Percentiles rank a stretch among this genome's conserved stretches.
These are phyloP conservation scores for Pherbina coryleti DNA, from an alignment of 2,888 invertebrate genomes.

Conservation along the genomic window DNA sequence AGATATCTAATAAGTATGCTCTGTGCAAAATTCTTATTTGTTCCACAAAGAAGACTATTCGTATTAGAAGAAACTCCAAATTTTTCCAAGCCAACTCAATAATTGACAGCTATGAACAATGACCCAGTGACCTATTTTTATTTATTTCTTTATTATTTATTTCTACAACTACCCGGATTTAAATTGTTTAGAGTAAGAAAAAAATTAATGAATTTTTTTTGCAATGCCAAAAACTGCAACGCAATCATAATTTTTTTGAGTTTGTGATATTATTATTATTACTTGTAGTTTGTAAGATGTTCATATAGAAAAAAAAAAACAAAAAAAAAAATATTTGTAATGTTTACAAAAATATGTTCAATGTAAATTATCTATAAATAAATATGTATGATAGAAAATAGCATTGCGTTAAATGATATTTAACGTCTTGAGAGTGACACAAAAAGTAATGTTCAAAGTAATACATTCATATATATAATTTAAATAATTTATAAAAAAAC, in stretches of 20 bases:
- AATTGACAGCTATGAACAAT: conserved; percentile 1
- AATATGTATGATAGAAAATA: no score
- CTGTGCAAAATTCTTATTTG: background rate
- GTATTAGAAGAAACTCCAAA: background rate
- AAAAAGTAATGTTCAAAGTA: no score
- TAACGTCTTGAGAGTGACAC: no score
- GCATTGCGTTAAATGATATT: no score
- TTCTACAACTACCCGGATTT: background rate
- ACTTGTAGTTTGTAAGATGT: background rate
- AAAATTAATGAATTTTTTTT: background rate
- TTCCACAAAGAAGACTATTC: conserved; percentile 15
- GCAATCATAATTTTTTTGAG: conserved; percentile 23
- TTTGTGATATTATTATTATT: conserved; percentile 37
- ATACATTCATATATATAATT: no score
- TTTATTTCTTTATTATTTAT: background rate
- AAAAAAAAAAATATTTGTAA: no score
- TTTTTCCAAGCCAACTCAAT: background rate
- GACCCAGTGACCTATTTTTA: conserved; percentile 1
- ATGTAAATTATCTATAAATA: no score
- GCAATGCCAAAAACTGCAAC: conserved; percentile 6
- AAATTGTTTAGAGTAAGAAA: background rate
- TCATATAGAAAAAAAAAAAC: no score
- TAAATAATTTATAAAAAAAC: no score
- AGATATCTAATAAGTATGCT: conserved; percentile 22
- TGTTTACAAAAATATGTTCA: no score